These are phyloP conservation scores for Drosophila carrolli DNA, from an alignment of 1,140 invertebrate species.

Conservation along the genomic window DNA sequence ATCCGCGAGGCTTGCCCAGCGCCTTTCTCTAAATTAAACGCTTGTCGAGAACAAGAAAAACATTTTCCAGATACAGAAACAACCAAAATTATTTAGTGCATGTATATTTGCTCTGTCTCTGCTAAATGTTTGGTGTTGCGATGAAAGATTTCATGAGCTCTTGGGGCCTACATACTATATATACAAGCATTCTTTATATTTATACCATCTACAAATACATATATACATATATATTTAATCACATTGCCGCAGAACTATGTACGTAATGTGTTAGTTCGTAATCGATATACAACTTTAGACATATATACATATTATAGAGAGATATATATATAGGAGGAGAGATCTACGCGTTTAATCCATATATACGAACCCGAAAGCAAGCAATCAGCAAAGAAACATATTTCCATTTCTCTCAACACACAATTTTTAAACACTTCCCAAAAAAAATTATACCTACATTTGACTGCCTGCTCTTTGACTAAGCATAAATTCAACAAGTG, in stretches of 20 bases:
- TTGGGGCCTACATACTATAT: constrained; percentile 48
- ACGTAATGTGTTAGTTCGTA: constrained; percentile 70
- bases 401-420: constrained; percentile 45
- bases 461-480: constrained; percentile 47
- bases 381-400: constrained; percentile 65
- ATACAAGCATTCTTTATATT: constrained; percentile 75
- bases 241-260: constrained; percentile 46
- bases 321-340: constrained; percentile 54
- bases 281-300: constrained; percentile 64
- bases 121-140: constrained; percentile 59
- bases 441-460: constrained; percentile 15
- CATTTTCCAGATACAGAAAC: constrained; percentile 36
- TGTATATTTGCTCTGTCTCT: constrained; percentile 38
- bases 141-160: constrained; percentile 58
- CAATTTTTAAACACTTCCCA: constrained; percentile 28
- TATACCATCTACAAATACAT: constrained; percentile 65
- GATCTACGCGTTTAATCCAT: constrained; percentile 61
- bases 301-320: constrained; percentile 62
- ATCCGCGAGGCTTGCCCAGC: constrained; percentile 97
- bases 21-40: constrained; percentile 93
- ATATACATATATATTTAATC: constrained; percentile 48
- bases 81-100: constrained; percentile 37
- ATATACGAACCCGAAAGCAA: constrained; percentile 55
- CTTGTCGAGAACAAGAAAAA: constrained; percentile 26
- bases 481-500: constrained; percentile 26